phyloP scores from a whole-genome alignment of 2,888 invertebrate species.

The Trissolcus japonicus region DNA sequence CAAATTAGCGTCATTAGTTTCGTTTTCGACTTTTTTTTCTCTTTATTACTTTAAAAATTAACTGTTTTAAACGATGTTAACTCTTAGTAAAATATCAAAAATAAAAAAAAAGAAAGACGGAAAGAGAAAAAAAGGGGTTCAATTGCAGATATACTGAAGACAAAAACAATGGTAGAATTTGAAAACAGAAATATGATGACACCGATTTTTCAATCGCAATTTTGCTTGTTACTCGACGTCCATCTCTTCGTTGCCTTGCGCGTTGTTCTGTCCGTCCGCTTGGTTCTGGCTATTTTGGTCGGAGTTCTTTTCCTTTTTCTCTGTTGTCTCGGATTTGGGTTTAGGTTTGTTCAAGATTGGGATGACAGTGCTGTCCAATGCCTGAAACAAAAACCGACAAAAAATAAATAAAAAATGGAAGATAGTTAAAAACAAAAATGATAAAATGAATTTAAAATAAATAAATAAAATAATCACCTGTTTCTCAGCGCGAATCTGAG shows the following conservation, averaged over 20 bases:
- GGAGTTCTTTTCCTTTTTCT: slow-evolving; percentile 75
- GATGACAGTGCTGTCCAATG: slow-evolving; percentile 78
- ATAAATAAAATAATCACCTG: slow-evolving; percentile 78
- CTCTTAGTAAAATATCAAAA: slow-evolving; percentile 19
- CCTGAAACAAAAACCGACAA: slow-evolving; percentile 68
- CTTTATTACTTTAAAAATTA: too few relatives aligned
- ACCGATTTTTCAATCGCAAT: slow-evolving; percentile 20
- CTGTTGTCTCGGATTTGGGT: slow-evolving; percentile 81
- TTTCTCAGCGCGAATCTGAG: slow-evolving; percentile 88
- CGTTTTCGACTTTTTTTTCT: background rate
- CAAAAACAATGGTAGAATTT: slow-evolving; percentile 19
- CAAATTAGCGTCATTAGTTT: slow-evolving; percentile 27
- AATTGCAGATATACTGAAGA: background rate
- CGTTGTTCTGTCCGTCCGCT: slow-evolving; percentile 64
- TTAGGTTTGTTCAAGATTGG: slow-evolving; percentile 94
- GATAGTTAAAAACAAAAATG: background rate
- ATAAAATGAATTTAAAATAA: slow-evolving; percentile 24
- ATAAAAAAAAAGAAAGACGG: slow-evolving; percentile 7
- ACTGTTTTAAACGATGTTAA: slow-evolving; percentile 28
- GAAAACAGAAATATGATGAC: slow-evolving; percentile 24
- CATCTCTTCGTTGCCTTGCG: slow-evolving; percentile 71
- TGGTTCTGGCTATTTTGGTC: slow-evolving; percentile 68
- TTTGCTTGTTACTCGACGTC: slow-evolving; percentile 71
- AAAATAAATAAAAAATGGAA: background rate
- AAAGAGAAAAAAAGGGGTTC: background rate